Evolutionary conservation across 2,113 vertebrate genomes (phyloP).

Genomic region (Spheniscus mendiculus): DNA sequence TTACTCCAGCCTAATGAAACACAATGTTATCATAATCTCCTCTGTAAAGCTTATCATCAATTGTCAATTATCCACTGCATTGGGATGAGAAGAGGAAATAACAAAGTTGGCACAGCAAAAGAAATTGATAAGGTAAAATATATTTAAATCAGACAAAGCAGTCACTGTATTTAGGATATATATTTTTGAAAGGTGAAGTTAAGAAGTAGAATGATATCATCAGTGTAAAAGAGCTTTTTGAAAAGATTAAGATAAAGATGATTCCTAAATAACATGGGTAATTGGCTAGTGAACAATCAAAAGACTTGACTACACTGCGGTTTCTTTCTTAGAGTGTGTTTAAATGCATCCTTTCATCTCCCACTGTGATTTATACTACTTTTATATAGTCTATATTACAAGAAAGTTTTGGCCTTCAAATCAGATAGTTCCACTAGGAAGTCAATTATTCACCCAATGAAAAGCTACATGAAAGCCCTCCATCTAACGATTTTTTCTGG

Average conservation of each 20-base stretch:
- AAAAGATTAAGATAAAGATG: neutral
- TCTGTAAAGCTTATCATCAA: neutral
- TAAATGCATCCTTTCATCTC: neutral
- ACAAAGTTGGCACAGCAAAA: neutral
- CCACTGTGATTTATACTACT: conserved; percentile 14
- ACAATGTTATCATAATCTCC: conserved; percentile 4
- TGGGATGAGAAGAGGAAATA: neutral
- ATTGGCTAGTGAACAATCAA: conserved; percentile 27
- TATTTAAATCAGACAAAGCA: neutral
- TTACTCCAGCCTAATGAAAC: neutral
- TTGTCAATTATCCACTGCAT: neutral
- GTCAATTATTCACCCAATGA: neutral
- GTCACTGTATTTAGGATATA: neutral
- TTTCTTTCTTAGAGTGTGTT: neutral
- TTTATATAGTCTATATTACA: neutral
- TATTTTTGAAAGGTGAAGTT: neutral
- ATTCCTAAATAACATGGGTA: conserved; percentile 12
- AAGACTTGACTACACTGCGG: neutral
- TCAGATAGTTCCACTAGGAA: neutral
- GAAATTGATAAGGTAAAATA: neutral
- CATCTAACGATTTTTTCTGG: neutral
- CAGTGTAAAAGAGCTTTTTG: neutral
- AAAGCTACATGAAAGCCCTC: neutral
- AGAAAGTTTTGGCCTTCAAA: conserved; percentile 15
- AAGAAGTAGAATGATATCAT: neutral